A percentile compares a stretch with the other conserved stretches of the same genome.
Conservation (phyloP, 2,113 vertebrate genomes). For the Arenaria interpres region DNA sequence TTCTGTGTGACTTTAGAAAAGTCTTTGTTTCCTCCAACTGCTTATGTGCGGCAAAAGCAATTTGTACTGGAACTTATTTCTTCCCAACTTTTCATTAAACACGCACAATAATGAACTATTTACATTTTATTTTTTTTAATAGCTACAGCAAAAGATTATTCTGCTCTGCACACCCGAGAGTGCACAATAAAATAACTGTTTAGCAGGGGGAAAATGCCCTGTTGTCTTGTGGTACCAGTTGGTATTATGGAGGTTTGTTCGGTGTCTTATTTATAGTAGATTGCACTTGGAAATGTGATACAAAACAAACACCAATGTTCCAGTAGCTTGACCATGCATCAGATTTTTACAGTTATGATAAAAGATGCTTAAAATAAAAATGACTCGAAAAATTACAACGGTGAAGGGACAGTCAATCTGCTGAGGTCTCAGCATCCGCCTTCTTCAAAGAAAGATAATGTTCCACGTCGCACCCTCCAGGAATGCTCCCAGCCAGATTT, state of each 20-base stretch:
- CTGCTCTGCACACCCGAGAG: constrained; percentile 32
- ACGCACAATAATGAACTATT: background rate
- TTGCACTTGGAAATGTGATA: constrained; percentile 48
- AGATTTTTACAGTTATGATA: background rate
- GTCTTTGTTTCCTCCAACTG: background rate
- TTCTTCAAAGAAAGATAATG: background rate
- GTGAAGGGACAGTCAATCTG: background rate
- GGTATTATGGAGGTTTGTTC: constrained; percentile 80
- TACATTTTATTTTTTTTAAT: constrained; percentile 53
- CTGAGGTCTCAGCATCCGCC: background rate
- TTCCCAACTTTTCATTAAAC: constrained; percentile 19
- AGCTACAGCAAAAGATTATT: constrained; percentile 53
- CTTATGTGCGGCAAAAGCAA: background rate
- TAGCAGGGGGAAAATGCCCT: constrained; percentile 62
- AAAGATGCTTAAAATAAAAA: too few species aligned
- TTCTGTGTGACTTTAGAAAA: background rate
- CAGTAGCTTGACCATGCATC: constrained; percentile 26
- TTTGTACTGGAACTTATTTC: background rate
- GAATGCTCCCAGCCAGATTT: background rate
- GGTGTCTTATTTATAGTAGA: constrained; percentile 70
- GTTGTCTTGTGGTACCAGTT: constrained; percentile 82
- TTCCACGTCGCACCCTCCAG: background rate
- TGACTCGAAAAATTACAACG: background rate
- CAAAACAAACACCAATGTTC: constrained; percentile 59
- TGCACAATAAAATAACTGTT: constrained; percentile 79